Evolutionary conservation across 2,888 invertebrate species (phyloP), one percentile per base, ranked within the genome.

Genomic region (Andrena minutula): DNA sequence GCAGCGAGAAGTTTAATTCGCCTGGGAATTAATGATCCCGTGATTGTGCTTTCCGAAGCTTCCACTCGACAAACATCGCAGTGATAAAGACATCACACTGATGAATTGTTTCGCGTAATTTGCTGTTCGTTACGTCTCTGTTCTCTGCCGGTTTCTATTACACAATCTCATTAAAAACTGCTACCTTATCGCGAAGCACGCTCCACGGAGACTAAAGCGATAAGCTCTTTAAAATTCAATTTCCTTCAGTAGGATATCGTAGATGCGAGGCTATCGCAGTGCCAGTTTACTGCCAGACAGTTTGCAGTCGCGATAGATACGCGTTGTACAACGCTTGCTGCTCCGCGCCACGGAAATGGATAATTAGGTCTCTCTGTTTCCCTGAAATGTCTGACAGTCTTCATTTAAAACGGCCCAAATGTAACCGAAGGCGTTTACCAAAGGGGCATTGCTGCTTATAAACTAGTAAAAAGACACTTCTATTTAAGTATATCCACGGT

Each of bases 161-260:
- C 10, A 56, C 51, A 35, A 75, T 61, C 32, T 47, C 12, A 2
- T 8, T 12, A 28, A 41, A 30, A 26, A 61, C n/a, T n/a, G 10
- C 7, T 7, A 0, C 7, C 5, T 51, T 23, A 68, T 41, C 5
- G 32, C 8, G 5, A 3, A 4, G 10, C 16, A 16, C 26, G 23
- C 23, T 6, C 8, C 30, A 7, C n/a, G 26, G 2, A 35, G 35
- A 66, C 6, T 53, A 8, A 28, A 68, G 30, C 53, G 47, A 53
- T 79, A 79, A 76, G 63, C 76, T 63, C 63, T 76, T 76, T 49
- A 56, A 56, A 76, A 69, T 79, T 69, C 68, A 76, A 76, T 79
- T 69, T 69, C 63, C 76, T 35, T 8, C 20, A 35, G 76, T 30
- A 47, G 23, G 69, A 69, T 69, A 76, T 69, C 47, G 49, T 28